A percentile compares a stretch with the other conserved stretches of the same genome.
These are phyloP conservation scores for Metridium senile DNA, from an alignment of 92 coral and sea anemone genomes.

Conservation along the genomic window DNA sequence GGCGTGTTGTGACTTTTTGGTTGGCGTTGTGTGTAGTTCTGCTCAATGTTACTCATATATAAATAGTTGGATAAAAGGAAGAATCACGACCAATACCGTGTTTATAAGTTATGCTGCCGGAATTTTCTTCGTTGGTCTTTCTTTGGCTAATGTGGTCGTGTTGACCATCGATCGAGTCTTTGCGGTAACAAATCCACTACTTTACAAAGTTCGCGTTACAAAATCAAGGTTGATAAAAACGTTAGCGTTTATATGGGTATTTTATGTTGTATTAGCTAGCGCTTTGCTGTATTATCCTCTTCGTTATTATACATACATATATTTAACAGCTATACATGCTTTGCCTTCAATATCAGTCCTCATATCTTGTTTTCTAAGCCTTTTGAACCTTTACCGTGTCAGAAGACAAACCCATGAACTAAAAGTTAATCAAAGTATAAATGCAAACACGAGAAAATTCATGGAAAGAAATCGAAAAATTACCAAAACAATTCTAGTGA, in stretches of 20 bases:
- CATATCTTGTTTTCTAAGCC: background rate
- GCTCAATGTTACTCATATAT: background rate
- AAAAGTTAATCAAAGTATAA: background rate
- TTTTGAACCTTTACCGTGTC: background rate
- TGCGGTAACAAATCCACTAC: conserved; percentile 15
- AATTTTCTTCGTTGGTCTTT: background rate
- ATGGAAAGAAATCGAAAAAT: conserved; percentile 22
- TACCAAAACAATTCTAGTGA: conserved; percentile 14
- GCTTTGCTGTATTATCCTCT: background rate
- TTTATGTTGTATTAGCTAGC: background rate
- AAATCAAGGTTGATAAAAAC: background rate
- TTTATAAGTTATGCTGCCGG: background rate
- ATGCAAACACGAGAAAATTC: background rate
- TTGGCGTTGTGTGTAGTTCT: conserved; percentile 12
- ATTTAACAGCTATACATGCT: background rate
- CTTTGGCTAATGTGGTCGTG: conserved; percentile 11
- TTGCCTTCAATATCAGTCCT: background rate
- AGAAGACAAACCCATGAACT: conserved; percentile 14
- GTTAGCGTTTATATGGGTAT: background rate
- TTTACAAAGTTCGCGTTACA: conserved; percentile 22
- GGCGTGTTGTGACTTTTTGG: conserved; percentile 27
- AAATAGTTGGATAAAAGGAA: background rate
- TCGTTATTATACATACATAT: background rate
- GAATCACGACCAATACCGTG: background rate
- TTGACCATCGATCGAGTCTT: conserved; percentile 20